Evolutionary conservation across 1,140 invertebrate species (phyloP).

Genomic region (Nymphalis io): DNA sequence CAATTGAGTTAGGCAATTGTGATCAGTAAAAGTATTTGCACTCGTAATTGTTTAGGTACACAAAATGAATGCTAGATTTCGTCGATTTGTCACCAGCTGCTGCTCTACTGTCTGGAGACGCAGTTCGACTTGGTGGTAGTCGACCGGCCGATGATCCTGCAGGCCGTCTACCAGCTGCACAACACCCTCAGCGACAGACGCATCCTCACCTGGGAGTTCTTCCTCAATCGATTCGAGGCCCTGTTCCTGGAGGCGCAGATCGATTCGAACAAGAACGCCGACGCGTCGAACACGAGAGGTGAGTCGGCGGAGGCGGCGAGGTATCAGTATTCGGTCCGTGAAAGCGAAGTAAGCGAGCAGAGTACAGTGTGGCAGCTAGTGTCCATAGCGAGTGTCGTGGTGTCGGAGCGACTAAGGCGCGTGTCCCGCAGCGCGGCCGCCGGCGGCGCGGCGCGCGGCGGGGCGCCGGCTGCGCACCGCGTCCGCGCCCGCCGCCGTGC

Average conservation of each 20-base stretch:
- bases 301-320: slow-evolving; percentile 17
- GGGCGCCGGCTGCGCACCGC: slow-evolving; percentile 94
- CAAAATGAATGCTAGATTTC: background rate
- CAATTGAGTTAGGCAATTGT: too few species aligned
- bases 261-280: slow-evolving; percentile 90
- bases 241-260: slow-evolving; percentile 98
- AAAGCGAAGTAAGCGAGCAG: too few species aligned
- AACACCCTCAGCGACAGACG: slow-evolving; percentile 94
- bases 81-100: slow-evolving; percentile 79
- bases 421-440: slow-evolving; percentile 83
- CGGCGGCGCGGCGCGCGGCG: slow-evolving; percentile 84
- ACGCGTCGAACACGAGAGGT: slow-evolving; percentile 92
- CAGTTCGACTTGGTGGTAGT: slow-evolving; percentile 97
- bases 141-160: slow-evolving; percentile 98
- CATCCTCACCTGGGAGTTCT: slow-evolving; percentile 98
- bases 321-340: too few species aligned
- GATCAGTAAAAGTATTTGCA: too few species aligned
- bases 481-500: slow-evolving; percentile 92
- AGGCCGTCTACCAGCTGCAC: slow-evolving; percentile 96
- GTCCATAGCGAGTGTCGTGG: too few species aligned
- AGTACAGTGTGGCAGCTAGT: too few species aligned
- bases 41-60: too few species aligned
- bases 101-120: slow-evolving; percentile 93
- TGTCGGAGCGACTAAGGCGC: too few species aligned
- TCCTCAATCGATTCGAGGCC: slow-evolving; percentile 97